phyloP scores from a whole-genome alignment of 2,113 vertebrate genomes.

The Donacobius atricapilla region DNA sequence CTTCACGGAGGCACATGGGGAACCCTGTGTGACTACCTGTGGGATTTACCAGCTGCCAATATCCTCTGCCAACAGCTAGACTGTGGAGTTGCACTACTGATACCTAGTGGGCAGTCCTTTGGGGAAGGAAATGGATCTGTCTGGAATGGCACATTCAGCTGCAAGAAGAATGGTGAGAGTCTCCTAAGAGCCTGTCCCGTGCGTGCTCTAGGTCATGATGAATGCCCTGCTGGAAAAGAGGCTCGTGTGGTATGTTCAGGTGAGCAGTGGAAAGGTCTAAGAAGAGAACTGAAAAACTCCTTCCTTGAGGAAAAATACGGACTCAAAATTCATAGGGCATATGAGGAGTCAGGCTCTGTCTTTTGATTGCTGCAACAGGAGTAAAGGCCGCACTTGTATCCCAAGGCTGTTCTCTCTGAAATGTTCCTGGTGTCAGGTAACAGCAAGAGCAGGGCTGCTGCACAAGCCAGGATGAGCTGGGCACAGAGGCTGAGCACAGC shows the following conservation, averaged over 20 bases:
- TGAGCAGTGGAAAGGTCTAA: neutral
- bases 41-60: constrained; percentile 48
- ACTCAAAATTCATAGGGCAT: neutral
- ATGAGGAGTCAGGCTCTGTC: neutral
- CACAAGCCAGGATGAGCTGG: neutral
- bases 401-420: neutral
- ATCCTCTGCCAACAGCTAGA: constrained; percentile 57
- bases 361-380: neutral
- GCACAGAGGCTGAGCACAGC: neutral
- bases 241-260: constrained; percentile 49
- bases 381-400: neutral
- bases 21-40: constrained; percentile 50
- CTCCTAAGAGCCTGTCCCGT: neutral
- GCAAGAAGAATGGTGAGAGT: constrained; percentile 31
- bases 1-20: constrained; percentile 53
- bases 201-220: neutral
- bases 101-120: neutral
- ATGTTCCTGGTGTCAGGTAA: neutral
- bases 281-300: neutral
- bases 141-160: constrained; percentile 54
- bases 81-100: constrained; percentile 52
- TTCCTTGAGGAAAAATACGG: neutral
- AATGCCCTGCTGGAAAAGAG: constrained; percentile 32
- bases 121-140: neutral
- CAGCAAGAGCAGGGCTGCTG: neutral